Conservation (phyloP, 35 echinoderm and acorn worm genomes). For the Lytechinus variegatus region DNA sequence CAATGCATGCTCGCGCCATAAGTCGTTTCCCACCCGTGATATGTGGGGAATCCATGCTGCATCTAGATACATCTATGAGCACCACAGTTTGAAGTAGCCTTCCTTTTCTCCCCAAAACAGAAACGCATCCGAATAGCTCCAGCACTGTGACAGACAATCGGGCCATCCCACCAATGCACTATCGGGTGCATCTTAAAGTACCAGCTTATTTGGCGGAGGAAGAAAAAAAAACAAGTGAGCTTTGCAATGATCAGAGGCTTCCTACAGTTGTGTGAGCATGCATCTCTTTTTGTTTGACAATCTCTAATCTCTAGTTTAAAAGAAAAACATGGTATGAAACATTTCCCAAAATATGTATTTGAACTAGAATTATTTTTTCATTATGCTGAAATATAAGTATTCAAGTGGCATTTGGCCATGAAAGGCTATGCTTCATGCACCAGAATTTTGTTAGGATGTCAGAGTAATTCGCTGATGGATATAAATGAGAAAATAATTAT, state of each 20-base stretch:
- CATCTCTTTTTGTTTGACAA: not conserved
- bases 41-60: not conserved
- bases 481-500: not conserved
- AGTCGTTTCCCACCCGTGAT: conserved; percentile 25
- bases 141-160: not conserved
- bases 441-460: too few species aligned
- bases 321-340: not conserved
- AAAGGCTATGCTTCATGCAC: too few species aligned
- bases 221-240: not conserved
- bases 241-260: not conserved
- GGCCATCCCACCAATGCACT: not conserved
- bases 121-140: not conserved
- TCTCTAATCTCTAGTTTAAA: not conserved
- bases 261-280: not conserved
- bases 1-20: conserved; percentile 10
- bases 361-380: too few species aligned
- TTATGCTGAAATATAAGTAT: not conserved
- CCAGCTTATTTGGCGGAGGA: not conserved
- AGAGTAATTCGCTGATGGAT: too few species aligned
- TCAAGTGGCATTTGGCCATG: not conserved
- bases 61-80: not conserved
- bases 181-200: not conserved
- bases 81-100: not conserved
- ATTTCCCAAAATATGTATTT: too few species aligned
- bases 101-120: not conserved